Base-by-base conservation (phyloP, 2,888 invertebrate species). In the Hypolimnas misippus region DNA sequence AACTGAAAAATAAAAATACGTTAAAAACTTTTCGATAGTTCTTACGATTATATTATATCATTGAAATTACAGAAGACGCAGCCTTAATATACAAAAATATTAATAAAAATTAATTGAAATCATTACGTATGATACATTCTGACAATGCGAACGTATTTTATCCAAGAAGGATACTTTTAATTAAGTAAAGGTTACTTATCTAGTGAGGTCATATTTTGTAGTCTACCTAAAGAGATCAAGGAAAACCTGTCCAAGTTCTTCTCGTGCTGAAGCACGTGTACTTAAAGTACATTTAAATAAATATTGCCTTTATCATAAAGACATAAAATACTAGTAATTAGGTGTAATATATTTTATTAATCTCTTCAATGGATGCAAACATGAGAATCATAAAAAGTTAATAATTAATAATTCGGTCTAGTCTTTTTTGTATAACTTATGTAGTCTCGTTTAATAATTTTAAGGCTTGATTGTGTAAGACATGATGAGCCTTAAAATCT, bases 141-240 rank as follows among this genome's bases (percentile, higher is more conserved):
- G 19, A 44, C 12, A 8, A 17, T 17, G 19, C 10, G 8, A 19
- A 19, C 8, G 10, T 44, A 44, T 8, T 19, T 4, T 19, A 5
- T 12, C 8, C 3, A 10, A 21, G 4, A 19, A 19, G 44, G 19
- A 44, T 16, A 5, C 19, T 14, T 42, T 42, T 40, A 29, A 17
- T 40, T 42, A 42, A 38, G n/a, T 42, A 14, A 49, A 42, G 33
- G 29, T 54, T 21, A 60, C n/a, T 33, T 56, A 42, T 16, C 29
- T 33, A 44, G 25, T 44, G 25, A 51, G 56, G 42, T 60, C 55
- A 35, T 38, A 51, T 44, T 38, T 21, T 46, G 42, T 42, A 51
- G 25, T 56, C 52, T 33, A 60, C 56, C 46, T 21, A 53, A 57
- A 49, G 52, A 57, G 64, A 53, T 60, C 64, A 64, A 60, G 60